These are phyloP conservation scores for Agrilus biguttatus DNA, from an alignment of 2,888 invertebrate species.

Conservation along the genomic window DNA sequence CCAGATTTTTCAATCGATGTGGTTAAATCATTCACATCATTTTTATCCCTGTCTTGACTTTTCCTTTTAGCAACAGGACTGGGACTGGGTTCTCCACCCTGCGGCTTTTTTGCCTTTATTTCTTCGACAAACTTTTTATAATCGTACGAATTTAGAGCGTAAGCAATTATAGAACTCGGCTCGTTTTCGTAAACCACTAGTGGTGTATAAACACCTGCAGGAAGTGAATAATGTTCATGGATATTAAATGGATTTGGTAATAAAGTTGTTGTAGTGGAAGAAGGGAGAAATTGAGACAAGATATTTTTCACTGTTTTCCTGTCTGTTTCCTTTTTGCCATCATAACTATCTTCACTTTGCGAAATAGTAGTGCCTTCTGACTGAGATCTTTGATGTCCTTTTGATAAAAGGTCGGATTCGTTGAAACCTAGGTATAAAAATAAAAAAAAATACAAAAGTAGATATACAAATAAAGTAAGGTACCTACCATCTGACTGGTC, in stretches of 20 bases:
- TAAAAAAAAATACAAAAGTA: background rate
- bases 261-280: conserved; percentile 30
- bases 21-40: conserved; percentile 11
- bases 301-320: conserved; percentile 53
- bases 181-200: conserved; percentile 68
- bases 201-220: conserved; percentile 41
- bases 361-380: conserved; percentile 27
- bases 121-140: conserved; percentile 51
- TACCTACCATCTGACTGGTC: conserved; percentile 30
- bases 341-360: conserved; percentile 20
- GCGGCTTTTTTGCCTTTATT: conserved; percentile 17
- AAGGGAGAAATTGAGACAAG: conserved; percentile 50
- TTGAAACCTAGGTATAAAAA: background rate
- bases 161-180: conserved; percentile 74
- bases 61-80: conserved; percentile 37
- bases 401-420: conserved; percentile 8
- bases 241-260: conserved; percentile 46
- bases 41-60: conserved; percentile 29
- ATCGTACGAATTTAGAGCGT: conserved; percentile 57
- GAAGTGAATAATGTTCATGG: conserved; percentile 57
- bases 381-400: conserved; percentile 30
- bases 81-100: conserved; percentile 26
- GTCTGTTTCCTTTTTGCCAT: conserved; percentile 32
- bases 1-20: conserved; percentile 18
- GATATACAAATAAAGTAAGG: background rate